Conservation (phyloP, 2,797 vertebrate genomes). For the Clarias fuscus region DNA sequence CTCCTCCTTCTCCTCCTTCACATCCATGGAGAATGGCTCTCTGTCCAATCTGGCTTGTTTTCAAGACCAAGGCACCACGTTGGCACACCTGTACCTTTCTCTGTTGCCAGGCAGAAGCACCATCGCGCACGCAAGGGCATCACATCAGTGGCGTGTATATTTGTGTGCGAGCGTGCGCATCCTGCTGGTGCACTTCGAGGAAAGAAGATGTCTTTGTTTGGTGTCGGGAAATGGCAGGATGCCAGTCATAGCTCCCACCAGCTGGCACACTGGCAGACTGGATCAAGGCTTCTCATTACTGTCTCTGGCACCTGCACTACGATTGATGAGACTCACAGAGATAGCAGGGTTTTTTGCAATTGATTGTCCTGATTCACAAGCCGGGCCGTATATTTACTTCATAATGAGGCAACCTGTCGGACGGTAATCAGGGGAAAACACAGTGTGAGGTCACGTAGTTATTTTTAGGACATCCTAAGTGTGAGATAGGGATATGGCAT, state of each 20-base stretch:
- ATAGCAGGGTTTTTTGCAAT: constrained; percentile 10
- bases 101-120: constrained; percentile 29
- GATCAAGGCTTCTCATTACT: constrained; percentile 46
- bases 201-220: constrained; percentile 53
- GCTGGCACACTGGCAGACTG: constrained; percentile 44
- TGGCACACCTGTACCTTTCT: constrained; percentile 7
- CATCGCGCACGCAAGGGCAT: background rate
- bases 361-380: constrained; percentile 14
- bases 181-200: constrained; percentile 31
- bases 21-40: constrained; percentile 25
- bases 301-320: constrained; percentile 41
- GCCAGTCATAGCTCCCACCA: constrained; percentile 51
- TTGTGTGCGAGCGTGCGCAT: constrained; percentile 30
- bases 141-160: constrained; percentile 25
- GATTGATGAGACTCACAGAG: constrained; percentile 23
- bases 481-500: background rate
- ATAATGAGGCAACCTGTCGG: constrained; percentile 36
- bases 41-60: constrained; percentile 9
- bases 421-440: constrained; percentile 25
- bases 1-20: background rate
- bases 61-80: constrained; percentile 30
- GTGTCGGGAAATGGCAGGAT: constrained; percentile 45
- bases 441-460: constrained; percentile 16
- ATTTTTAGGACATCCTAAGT: constrained; percentile 10
- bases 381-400: constrained; percentile 22